Evolutionary conservation across 1,140 invertebrate genomes (phyloP), one percentile per base, ranked within the genome.

Genomic region (Gryon sp.): DNA sequence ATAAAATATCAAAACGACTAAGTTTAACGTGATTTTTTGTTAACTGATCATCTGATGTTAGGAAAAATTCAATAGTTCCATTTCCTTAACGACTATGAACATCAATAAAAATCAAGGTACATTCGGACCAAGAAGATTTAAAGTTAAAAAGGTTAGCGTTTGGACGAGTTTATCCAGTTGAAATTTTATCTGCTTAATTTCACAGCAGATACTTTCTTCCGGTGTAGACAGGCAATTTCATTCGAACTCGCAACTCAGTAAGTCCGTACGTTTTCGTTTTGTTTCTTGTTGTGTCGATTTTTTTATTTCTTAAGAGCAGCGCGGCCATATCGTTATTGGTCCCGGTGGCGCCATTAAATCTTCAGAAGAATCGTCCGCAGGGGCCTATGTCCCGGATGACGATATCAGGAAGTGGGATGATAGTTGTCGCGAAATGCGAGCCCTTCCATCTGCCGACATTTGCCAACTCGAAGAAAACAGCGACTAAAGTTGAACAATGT

Each of bases 261-360:
- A 55, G 12, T 32, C n/a, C 22, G 1, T 11, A 1, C 40, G 6
- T 62, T 18, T 28, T 34, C 7, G 14, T 55, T 16, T 53, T 73
- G n/a, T n/a, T n/a, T 41, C 53, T 60, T 36, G 20, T 22, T n/a
- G 9, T 4, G 46, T 24, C 12, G 11, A 45, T 50, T 74, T 74
- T 34, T 57, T 57, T 68, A 68, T 57, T 57, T 32, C 12, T 19
- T 19, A 11, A 14, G 22, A 18, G 20, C 30, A 22, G n/a, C 32
- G 59, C 68, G 72, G 46, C 50, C 57, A 69, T 76, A 69, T 69
- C 57, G 43, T 19, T 50, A 76, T 63, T 57, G 73, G 63, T 69
- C 73, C 73, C 62, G 11, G n/a, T 28, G 63, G 63, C 24, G 57
- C 48, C 50, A 57, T 76, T 63, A 63, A 76, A 76, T 76, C 73